Base-by-base conservation (phyloP, 2,797 vertebrate species). In the Phataginus tetradactyla region DNA sequence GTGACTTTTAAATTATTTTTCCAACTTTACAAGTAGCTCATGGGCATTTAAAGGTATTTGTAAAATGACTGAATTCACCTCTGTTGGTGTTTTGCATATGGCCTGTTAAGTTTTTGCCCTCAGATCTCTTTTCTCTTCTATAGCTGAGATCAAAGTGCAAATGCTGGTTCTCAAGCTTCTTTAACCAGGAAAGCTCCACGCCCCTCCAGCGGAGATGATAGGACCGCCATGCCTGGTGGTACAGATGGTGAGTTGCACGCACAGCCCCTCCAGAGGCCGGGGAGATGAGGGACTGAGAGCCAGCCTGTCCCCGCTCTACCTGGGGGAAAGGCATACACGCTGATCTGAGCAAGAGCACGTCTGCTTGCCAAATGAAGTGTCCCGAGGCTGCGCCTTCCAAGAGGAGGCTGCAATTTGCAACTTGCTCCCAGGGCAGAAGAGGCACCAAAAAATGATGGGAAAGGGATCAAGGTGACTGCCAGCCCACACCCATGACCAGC, bases 171-270 rank as follows among this genome's bases (percentile, higher is more conserved):
- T 55, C 25, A 17, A 18, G 29, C 20, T 5, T 84, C n/a, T 69
- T 42, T 37, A 90, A 90, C 61, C 61, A 68, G 4, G 8, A 34
- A 6, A 3, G 2, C 20, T n/a, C 55, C 3, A 12, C 17, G 37
- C 42, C 8, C 78, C 61, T 20, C 0, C 0, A 5, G 0, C 0
- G 59, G 17, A 55, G 69, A 25, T 10, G 7, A 63, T 7, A 0
- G 59, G 39, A 32, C 9, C 11, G 15, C 20, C n/a, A 13, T 0
- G 25, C 25, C n/a, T 11, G 4, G 29, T 18, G n/a, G 66, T 9
- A 18, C n/a, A 49, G 51, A n/a, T 5, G 11, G 61, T 37, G 53
- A 34, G 89, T 11, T 5, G n/a, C 42, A 11, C 7, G 1, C 1
- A 11, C 25, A 64, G 32, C 3, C 17, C 64, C 0, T 0, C 7